These are phyloP conservation scores for Marasmarcha lunaedactyla DNA, from an alignment of 2,888 invertebrate species.

Conservation along the genomic window DNA sequence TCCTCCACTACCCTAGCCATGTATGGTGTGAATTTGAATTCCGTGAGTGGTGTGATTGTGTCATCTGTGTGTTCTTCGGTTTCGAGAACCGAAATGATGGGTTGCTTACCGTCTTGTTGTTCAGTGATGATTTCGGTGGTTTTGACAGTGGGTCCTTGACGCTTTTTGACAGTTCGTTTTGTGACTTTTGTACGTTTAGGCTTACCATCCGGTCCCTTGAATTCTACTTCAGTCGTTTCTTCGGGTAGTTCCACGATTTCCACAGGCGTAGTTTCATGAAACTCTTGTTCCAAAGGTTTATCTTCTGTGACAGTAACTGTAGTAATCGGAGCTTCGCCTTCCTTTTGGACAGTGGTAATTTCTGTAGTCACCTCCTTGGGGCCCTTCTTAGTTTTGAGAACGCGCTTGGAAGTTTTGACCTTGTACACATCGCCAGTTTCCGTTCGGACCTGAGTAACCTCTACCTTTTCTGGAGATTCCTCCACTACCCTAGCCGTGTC, in stretches of 20 bases:
- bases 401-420: constrained; percentile 23
- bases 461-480: constrained; percentile 23
- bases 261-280: constrained; percentile 10
- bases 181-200: constrained; percentile 12
- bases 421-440: constrained; percentile 25
- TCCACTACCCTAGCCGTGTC: constrained; percentile 22
- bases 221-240: constrained; percentile 14
- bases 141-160: constrained; percentile 21
- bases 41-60: too few relatives aligned
- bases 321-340: constrained; percentile 19
- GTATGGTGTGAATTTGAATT: constrained; percentile 9
- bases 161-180: constrained; percentile 43
- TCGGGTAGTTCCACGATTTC: constrained; percentile 17
- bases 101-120: constrained; percentile 48
- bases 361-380: constrained; percentile 19
- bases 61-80: constrained; percentile 28
- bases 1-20: constrained; percentile 29
- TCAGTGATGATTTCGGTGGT: constrained; percentile 31
- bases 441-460: constrained; percentile 19
- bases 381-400: constrained; percentile 24
- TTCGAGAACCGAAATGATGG: constrained; percentile 38
- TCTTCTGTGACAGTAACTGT: constrained; percentile 30
- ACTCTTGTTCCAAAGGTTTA: constrained; percentile 21
- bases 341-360: constrained; percentile 18
- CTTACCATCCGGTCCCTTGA: constrained; percentile 14